A percentile compares a stretch with the other conserved stretches of the same genome.
phyloP scores from a whole-genome alignment of 1,140 invertebrate species.

The Hypsibius dujardini region DNA sequence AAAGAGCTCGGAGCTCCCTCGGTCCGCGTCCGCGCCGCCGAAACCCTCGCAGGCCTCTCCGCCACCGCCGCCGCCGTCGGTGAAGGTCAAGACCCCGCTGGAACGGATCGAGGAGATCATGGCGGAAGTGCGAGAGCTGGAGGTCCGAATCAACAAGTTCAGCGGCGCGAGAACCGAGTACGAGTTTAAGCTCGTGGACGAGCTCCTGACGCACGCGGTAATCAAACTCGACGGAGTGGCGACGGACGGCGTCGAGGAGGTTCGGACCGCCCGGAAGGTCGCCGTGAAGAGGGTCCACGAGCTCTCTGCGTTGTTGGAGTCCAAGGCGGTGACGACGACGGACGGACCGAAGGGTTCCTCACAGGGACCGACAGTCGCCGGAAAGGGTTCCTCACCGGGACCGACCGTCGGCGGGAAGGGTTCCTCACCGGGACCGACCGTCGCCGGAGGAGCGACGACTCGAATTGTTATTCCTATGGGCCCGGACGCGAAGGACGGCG shows the following conservation, averaged over 20 bases:
- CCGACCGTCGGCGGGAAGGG: too few species aligned
- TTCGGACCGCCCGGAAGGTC: neutral
- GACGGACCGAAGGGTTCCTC: too few species aligned
- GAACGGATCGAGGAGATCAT: conserved; percentile 1
- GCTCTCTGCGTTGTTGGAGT: neutral
- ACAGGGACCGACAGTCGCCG: too few species aligned
- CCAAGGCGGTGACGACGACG: too few species aligned
- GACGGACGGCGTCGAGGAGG: neutral
- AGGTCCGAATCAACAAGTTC: neutral
- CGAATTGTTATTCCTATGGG: too few species aligned
- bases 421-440: too few species aligned
- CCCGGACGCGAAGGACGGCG: too few species aligned
- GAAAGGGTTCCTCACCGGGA: too few species aligned
- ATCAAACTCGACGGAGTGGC: neutral
- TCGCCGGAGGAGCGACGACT: too few species aligned
- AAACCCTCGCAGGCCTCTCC: neutral
- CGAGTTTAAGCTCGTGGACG: neutral
- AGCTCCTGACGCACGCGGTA: neutral
- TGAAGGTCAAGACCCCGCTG: neutral
- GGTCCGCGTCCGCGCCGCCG: neutral
- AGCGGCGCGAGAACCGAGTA: neutral
- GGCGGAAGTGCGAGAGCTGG: neutral
- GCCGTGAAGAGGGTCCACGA: neutral
- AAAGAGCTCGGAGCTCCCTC: neutral
- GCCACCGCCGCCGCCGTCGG: neutral